phyloP scores from a whole-genome alignment of 1,140 invertebrate genomes.

The Dinoponera quadriceps region DNA sequence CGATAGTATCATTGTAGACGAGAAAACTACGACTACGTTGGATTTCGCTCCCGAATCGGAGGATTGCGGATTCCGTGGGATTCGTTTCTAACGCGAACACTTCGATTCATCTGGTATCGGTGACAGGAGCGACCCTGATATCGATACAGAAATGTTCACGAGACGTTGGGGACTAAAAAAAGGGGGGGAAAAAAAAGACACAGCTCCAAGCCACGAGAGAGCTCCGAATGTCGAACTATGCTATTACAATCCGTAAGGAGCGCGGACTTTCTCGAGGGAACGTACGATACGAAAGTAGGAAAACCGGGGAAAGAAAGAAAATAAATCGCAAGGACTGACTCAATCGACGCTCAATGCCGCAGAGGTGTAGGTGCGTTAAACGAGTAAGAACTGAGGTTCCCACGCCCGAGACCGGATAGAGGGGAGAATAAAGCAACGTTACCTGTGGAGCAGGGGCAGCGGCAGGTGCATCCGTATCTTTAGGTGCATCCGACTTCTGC shows the following conservation, averaged over 20 bases:
- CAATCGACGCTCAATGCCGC: conserved; percentile 28
- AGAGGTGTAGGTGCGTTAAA: conserved; percentile 42
- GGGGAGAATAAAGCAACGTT: conserved; percentile 76
- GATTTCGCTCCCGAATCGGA: too few species aligned
- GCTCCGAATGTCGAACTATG: too few species aligned
- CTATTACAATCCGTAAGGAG: background rate
- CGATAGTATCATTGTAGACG: too few species aligned
- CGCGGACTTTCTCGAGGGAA: conserved; percentile 22
- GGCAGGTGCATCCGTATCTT: conserved; percentile 83
- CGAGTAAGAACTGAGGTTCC: conserved; percentile 45
- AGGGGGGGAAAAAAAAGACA: too few species aligned
- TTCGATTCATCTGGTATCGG: too few species aligned
- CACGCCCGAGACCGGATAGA: background rate
- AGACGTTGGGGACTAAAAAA: too few species aligned
- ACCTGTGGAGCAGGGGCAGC: conserved; percentile 83
- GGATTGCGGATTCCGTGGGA: too few species aligned
- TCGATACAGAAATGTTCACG: too few species aligned
- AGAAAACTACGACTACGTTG: too few species aligned
- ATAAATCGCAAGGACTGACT: conserved; percentile 19
- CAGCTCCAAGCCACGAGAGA: background rate
- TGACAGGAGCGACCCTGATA: too few species aligned
- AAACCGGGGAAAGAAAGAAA: conserved; percentile 37
- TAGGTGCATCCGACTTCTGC: conserved; percentile 84
- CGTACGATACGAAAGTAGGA: conserved; percentile 51
- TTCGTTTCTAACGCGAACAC: too few species aligned